phyloP scores from a whole-genome alignment of 2,888 invertebrate genomes.

The Nemotelus pantherinus region DNA sequence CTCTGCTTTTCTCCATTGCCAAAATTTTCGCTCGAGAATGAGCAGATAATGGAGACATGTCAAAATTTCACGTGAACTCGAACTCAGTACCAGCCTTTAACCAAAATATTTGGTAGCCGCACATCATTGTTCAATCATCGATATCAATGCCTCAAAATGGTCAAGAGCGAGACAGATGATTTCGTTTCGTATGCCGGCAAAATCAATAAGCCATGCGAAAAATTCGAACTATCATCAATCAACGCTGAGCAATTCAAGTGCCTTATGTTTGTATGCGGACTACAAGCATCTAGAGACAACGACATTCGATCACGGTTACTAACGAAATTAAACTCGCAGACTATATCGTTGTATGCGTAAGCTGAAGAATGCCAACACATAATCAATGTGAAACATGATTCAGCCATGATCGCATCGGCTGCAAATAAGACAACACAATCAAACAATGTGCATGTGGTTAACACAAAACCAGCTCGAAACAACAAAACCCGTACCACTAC shows the following conservation, averaged over 20 bases:
- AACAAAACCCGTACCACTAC: background rate
- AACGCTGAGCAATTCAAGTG: slow-evolving; percentile 52
- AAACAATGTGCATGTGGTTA: background rate
- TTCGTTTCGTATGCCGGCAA: slow-evolving; percentile 47
- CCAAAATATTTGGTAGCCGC: background rate
- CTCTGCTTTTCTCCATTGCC: too few species aligned
- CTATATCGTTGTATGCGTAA: slow-evolving; percentile 34
- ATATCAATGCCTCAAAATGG: background rate
- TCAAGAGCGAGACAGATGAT: slow-evolving; percentile 47
- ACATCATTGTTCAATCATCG: background rate
- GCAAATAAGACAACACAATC: background rate
- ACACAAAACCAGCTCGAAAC: background rate
- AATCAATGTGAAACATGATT: background rate
- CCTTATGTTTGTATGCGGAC: slow-evolving; percentile 50
- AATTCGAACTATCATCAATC: slow-evolving; percentile 49
- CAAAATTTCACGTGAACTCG: too few species aligned
- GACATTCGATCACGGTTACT: slow-evolving; percentile 50
- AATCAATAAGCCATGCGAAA: slow-evolving; percentile 50
- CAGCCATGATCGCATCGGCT: background rate
- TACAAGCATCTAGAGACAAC: slow-evolving; percentile 48
- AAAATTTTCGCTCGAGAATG: too few species aligned
- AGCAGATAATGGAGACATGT: too few species aligned
- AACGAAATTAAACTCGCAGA: slow-evolving; percentile 43
- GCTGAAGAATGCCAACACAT: slow-evolving; percentile 37
- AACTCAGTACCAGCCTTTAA: background rate